These are phyloP conservation scores for Gnathonemus echidnorhynchus DNA, from an alignment of 2,113 vertebrate species.

Conservation along the genomic window DNA sequence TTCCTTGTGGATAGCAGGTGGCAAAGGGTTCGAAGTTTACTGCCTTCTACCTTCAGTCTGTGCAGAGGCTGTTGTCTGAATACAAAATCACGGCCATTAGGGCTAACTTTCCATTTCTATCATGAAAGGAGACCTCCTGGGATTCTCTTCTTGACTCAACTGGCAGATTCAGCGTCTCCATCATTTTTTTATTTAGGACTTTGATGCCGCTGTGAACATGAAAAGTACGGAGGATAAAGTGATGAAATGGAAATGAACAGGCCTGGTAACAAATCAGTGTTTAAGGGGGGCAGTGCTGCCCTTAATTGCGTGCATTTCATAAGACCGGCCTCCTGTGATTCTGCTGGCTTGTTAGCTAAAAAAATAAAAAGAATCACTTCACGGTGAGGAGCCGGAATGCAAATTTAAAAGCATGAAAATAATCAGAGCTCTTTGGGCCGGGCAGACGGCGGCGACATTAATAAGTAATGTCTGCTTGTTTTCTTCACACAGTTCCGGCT, in stretches of 20 bases:
- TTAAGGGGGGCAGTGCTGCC: constrained; percentile 50
- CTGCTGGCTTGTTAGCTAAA: constrained; percentile 47
- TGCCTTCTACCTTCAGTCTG: not conserved
- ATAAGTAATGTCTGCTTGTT: constrained; percentile 44
- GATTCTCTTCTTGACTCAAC: not conserved
- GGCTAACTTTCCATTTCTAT: constrained; percentile 23
- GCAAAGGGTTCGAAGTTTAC: not conserved
- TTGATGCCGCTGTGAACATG: constrained; percentile 5
- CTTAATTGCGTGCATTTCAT: constrained; percentile 52
- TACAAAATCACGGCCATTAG: constrained; percentile 13
- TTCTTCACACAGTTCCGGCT: not conserved
- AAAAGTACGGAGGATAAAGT: constrained; percentile 33
- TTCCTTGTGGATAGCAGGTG: not conserved
- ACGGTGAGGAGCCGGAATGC: constrained; percentile 47
- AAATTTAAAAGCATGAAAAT: constrained; percentile 58
- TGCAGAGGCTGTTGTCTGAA: not conserved
- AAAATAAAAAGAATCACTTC: constrained; percentile 52
- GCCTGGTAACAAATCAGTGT: constrained; percentile 25
- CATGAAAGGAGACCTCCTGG: constrained; percentile 32
- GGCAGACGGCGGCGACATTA: constrained; percentile 40
- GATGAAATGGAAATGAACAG: constrained; percentile 24
- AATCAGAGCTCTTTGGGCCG: constrained; percentile 50
- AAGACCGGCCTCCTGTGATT: constrained; percentile 10
- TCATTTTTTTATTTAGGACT: not conserved
- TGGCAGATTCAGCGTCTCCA: not conserved